phyloP scores from a whole-genome alignment of 1,140 invertebrate genomes.

The Diplogasteroides magnus region DNA sequence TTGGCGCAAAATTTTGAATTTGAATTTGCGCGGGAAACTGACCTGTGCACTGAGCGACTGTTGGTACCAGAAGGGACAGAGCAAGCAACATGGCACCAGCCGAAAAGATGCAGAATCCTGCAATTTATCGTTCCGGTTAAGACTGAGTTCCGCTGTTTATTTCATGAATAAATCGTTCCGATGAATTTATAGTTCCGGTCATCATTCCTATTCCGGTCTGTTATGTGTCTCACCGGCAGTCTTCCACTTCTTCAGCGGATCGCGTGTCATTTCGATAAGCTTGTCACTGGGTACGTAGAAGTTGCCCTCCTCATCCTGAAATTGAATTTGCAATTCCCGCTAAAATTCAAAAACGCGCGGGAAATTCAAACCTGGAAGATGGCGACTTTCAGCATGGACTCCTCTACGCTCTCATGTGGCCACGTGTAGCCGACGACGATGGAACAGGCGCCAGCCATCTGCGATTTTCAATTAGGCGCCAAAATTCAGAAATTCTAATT shows the following conservation, averaged over 20 bases:
- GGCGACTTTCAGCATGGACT: conserved; percentile 37
- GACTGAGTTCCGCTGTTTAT: too few relatives aligned
- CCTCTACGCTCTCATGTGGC: conserved; percentile 40
- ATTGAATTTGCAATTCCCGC: conserved; percentile 3
- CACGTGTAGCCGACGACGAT: conserved; percentile 52
- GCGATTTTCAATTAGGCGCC: conserved; percentile 6
- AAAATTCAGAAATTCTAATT: neutral
- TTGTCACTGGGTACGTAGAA: conserved; percentile 52
- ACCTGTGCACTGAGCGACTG: conserved; percentile 40
- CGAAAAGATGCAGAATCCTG: conserved; percentile 51
- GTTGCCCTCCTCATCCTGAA: conserved; percentile 47
- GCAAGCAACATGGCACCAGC: conserved; percentile 48
- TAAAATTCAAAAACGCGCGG: conserved; percentile 18
- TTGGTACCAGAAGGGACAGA: conserved; percentile 47
- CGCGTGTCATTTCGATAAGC: conserved; percentile 33
- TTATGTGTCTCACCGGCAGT: conserved; percentile 37
- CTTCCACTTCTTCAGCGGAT: conserved; percentile 52
- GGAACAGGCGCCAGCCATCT: conserved; percentile 43
- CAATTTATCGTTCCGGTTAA: too few relatives aligned
- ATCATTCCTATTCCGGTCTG: too few relatives aligned
- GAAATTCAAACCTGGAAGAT: conserved; percentile 33
- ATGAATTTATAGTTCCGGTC: too few relatives aligned
- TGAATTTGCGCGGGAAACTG: too few relatives aligned
- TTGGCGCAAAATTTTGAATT: too few relatives aligned
- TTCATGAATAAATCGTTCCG: too few relatives aligned